Percentiles rank a stretch among this genome's conserved stretches.
Conservation (phyloP, 2,888 invertebrate species). For the Lepidochitona cinerea region DNA sequence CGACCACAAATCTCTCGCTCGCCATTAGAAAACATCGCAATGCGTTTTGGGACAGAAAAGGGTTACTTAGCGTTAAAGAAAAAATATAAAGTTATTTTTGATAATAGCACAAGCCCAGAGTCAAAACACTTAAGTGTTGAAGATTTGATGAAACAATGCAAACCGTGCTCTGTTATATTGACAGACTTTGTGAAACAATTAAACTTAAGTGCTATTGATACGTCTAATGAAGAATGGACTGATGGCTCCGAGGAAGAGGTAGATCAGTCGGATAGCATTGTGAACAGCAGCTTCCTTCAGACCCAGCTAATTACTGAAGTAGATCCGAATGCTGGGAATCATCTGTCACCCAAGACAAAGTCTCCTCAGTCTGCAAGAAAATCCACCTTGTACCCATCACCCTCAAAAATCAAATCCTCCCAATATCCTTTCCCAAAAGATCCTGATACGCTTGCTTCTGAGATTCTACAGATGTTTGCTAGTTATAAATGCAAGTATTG, state of each 20-base stretch:
- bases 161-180: neutral
- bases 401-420: neutral
- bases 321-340: no score
- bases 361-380: neutral
- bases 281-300: no score
- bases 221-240: neutral
- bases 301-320: no score
- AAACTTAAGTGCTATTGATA: neutral
- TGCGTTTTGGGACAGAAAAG: neutral
- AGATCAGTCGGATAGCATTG: no score
- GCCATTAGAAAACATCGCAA: neutral
- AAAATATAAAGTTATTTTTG: neutral
- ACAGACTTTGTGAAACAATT: slow-evolving; percentile 5
- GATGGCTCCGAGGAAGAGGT: no score
- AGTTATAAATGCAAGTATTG: slow-evolving; percentile 5
- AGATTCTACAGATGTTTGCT: neutral
- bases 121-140: neutral
- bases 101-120: no score
- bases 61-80: neutral
- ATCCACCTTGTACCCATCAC: no score
- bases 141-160: neutral
- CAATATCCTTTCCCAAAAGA: neutral
- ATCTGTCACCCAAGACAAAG: neutral
- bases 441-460: neutral
- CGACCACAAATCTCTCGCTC: neutral